Percentiles rank a stretch among this genome's conserved stretches.
These are phyloP conservation scores for Porites lobata DNA, from an alignment of 92 coral and sea anemone genomes.

Conservation along the genomic window DNA sequence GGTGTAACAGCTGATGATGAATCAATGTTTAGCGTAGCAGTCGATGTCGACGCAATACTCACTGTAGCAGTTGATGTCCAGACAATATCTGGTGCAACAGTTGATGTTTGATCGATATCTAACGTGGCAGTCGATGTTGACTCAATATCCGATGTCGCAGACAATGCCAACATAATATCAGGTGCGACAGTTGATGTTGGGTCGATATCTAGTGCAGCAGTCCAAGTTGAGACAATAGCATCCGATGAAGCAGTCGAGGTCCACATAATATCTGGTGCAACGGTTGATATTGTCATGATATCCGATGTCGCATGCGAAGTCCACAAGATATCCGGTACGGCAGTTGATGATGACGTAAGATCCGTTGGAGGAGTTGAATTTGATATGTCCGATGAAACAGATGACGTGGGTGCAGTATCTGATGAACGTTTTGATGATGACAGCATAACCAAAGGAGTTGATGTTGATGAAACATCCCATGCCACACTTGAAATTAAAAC, in stretches of 20 bases:
- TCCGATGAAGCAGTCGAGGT: neutral
- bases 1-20: neutral
- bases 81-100: neutral
- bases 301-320: neutral
- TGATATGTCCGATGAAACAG: neutral
- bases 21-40: neutral
- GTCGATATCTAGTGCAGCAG: neutral
- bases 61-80: neutral
- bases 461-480: neutral
- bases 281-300: neutral
- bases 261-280: neutral
- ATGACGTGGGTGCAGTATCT: neutral
- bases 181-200: conserved; percentile 2
- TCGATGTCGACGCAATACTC: neutral
- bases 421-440: neutral
- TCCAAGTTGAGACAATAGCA: neutral
- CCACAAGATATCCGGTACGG: neutral
- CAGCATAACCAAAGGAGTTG: neutral
- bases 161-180: neutral
- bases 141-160: neutral
- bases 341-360: neutral
- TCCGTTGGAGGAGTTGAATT: neutral
- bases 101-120: neutral
- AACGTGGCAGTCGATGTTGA: neutral
- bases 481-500: neutral